Percentiles rank a stretch among this genome's conserved stretches.
These are phyloP conservation scores for Drosophila kanekoi DNA, from an alignment of 2,888 invertebrate genomes.

Conservation along the genomic window DNA sequence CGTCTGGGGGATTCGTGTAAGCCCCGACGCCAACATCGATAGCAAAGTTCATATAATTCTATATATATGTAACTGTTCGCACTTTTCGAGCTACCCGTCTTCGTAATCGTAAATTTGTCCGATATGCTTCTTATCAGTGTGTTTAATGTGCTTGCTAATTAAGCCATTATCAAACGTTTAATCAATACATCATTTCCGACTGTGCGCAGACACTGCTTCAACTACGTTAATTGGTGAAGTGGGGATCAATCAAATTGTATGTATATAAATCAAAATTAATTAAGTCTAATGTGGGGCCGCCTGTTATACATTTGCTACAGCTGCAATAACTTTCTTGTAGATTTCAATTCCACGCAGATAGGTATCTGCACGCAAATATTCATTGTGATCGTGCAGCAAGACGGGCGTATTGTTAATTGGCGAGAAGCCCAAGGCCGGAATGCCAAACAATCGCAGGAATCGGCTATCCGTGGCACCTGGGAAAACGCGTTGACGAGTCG, in stretches of 20 bases:
- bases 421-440: conserved; percentile 95
- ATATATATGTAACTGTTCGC: background rate
- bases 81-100: background rate
- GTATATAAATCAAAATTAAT: background rate
- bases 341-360: conserved; percentile 94
- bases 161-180: conserved; percentile 25
- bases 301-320: conserved; percentile 19
- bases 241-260: background rate
- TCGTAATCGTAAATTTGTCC: conserved; percentile 6
- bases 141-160: conserved; percentile 31
- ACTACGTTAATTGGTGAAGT: conserved; percentile 8
- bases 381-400: conserved; percentile 95
- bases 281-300: background rate
- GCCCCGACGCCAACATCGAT: background rate
- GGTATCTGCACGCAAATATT: conserved; percentile 91
- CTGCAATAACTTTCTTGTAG: conserved; percentile 84
- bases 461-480: conserved; percentile 96
- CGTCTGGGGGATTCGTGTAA: background rate
- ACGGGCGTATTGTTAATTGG: conserved; percentile 94
- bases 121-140: conserved; percentile 32
- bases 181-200: no score
- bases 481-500: conserved; percentile 90
- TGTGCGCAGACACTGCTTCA: background rate
- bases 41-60: background rate
- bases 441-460: conserved; percentile 91